Base-by-base conservation (phyloP, 2,888 invertebrate genomes). In the Herminia tarsipennalis region DNA sequence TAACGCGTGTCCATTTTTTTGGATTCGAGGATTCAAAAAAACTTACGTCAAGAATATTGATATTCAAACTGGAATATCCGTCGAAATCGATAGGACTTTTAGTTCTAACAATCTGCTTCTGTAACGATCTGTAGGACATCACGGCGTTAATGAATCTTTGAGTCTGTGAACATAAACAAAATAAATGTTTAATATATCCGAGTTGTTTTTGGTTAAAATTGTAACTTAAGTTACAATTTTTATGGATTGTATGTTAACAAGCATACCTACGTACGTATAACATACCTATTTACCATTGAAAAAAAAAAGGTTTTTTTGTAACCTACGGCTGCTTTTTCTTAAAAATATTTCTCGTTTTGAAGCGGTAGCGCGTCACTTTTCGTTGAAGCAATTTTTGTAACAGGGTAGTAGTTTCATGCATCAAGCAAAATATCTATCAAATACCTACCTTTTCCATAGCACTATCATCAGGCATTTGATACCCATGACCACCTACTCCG, bases 401-500 rank as follows among this genome's bases (percentile, higher is more conserved):
- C 3, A 6, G 10, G 13, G 8, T 0, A 0, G 2, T 24, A 12
- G 1, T 0, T 5, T 12, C 3, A n/a, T n/a, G n/a, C n/a, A n/a
- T n/a, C n/a, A 8, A 33, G 1, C 12, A 32, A 12, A 30, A 6
- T 32, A 6, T 1, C 8, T 12, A 25, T 6, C 6, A 28, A 17
- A 32, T 24, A 10, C 0, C 24, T 61, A 87, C 92, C 89, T 97
- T 97, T 73, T 95, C 95, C 16, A 95, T 95, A 10, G 97, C 96
- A 6, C 94, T 96, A 58, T 94, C 92, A 12, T 94, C 93, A 33
- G 95, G 87, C 66, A 97, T 92, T 10, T 94, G 81, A 1, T 95
- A 96, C 0, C 97, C 97, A 76, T 98, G 98, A 0, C 98, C 98
- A 1, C 97, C 94, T 8, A 92, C 89, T 12, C 98, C 98, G 29